Evolutionary conservation across 1,140 invertebrate genomes (phyloP).

Genomic region (Drosophila melanogaster): Release_6_plus_ISO1_MT NC_004354.4:16384501-16385000

Average conservation of each 20-base stretch:
- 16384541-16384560: constrained; percentile 1
- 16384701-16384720: not conserved
- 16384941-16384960: not conserved
- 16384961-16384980: not conserved
- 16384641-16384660: constrained; percentile 24
- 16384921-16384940: not conserved
- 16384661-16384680: constrained; percentile 8
- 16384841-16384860: not conserved
- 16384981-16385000: not conserved
- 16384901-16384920: not conserved
- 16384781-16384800: not conserved
- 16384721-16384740: not conserved
- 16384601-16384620: constrained; percentile 35
- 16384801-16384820: not conserved
- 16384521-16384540: constrained; percentile 7
- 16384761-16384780: not conserved
- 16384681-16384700: not conserved
- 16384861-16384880: constrained; percentile 11
- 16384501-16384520: constrained; percentile 6
- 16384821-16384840: not conserved
- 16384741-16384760: not conserved
- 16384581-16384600: constrained; percentile 39
- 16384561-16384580: constrained; percentile 7
- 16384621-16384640: constrained; percentile 33
- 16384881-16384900: constrained; percentile 3